These are phyloP conservation scores for Triplophysa siluroides DNA, from an alignment of 2,113 vertebrate species.

Conservation along the genomic window DNA sequence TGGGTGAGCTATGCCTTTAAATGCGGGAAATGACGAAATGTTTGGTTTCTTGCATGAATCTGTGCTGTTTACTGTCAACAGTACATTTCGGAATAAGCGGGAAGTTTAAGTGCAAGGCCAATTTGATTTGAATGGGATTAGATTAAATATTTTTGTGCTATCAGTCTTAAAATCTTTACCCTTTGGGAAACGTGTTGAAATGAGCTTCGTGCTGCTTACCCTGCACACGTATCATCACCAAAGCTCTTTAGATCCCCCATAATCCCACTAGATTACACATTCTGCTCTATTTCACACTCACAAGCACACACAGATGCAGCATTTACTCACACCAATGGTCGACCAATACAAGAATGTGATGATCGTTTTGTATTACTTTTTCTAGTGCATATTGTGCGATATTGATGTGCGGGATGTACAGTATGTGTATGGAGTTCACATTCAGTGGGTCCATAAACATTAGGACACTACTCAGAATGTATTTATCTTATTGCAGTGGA, in stretches of 20 bases:
- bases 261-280: constrained; percentile 38
- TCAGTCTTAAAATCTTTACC: constrained; percentile 14
- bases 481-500: no score
- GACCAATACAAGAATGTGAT: neutral
- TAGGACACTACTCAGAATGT: no score
- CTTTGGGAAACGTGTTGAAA: constrained; percentile 19
- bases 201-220: neutral
- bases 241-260: constrained; percentile 8
- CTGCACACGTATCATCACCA: constrained; percentile 4
- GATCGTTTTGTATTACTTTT: neutral
- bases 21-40: neutral
- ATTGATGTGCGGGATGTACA: no score
- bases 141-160: neutral
- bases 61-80: neutral
- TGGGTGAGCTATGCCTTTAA: constrained; percentile 23
- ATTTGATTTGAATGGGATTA: constrained; percentile 9
- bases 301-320: neutral
- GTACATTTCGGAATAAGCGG: neutral
- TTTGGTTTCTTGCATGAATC: neutral
- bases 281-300: constrained; percentile 28
- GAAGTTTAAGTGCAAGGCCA: neutral
- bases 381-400: neutral
- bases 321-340: constrained; percentile 1
- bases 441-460: no score
- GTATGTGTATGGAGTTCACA: no score